Evolutionary conservation across 2,113 vertebrate species (phyloP).

Genomic region (Barnardius zonarius): DNA sequence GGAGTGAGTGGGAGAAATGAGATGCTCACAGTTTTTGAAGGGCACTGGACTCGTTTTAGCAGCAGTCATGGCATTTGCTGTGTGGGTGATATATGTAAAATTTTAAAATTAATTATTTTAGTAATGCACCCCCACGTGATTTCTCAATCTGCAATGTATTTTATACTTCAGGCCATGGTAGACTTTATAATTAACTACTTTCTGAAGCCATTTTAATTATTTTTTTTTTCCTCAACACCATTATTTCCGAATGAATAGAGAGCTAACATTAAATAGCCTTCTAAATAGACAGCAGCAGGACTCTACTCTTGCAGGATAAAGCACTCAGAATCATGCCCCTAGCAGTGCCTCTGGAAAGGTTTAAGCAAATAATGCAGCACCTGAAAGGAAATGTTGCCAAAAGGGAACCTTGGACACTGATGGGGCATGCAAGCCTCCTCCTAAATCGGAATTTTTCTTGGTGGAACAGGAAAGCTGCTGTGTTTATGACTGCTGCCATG

Average conservation of each 20-base stretch:
- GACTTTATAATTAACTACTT: slow-evolving; percentile 62
- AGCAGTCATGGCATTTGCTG: slow-evolving; percentile 51
- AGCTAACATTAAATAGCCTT: slow-evolving; percentile 28
- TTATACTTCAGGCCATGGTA: slow-evolving; percentile 47
- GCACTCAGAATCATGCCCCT: not conserved
- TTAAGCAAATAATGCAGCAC: not conserved
- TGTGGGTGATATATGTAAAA: slow-evolving; percentile 50
- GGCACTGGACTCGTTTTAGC: slow-evolving; percentile 52
- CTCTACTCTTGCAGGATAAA: not conserved
- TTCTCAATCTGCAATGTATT: slow-evolving; percentile 34
- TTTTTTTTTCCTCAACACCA: not conserved
- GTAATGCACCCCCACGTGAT: slow-evolving; percentile 41
- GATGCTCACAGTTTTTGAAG: slow-evolving; percentile 46
- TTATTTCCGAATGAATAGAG: slow-evolving; percentile 57
- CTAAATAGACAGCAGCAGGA: slow-evolving; percentile 21
- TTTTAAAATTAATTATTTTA: slow-evolving; percentile 63
- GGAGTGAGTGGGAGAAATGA: slow-evolving; percentile 5
- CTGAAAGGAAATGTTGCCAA: not conserved
- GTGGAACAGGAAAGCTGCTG: not conserved
- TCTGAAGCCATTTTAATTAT: slow-evolving; percentile 56
- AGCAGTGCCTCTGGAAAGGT: not conserved
- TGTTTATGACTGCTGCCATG: not conserved
- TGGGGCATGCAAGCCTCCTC: not conserved
- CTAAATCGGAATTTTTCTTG: not conserved
- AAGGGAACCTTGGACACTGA: not conserved